Percentiles rank a stretch among this genome's conserved stretches.
These are phyloP conservation scores for Toxostoma redivivum DNA, from an alignment of 2,113 vertebrate species.

Conservation along the genomic window DNA sequence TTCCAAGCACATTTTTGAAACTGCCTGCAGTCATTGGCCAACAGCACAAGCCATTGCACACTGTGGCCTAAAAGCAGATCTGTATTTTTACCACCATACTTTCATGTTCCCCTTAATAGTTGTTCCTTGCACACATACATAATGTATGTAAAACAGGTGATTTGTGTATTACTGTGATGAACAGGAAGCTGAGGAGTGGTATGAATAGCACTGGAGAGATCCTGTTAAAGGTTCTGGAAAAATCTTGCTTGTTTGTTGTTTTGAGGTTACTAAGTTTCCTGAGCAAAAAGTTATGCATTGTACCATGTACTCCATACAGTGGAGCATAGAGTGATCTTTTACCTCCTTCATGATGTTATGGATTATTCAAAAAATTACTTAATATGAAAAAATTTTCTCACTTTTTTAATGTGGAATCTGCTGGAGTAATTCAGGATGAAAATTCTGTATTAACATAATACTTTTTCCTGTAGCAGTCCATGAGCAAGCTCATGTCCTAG, in stretches of 20 bases:
- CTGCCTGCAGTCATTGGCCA: background rate
- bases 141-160: background rate
- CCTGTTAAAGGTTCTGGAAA: background rate
- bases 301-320: background rate
- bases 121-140: background rate
- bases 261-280: background rate
- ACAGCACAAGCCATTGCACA: background rate
- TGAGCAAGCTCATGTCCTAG: background rate
- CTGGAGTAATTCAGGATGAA: constrained; percentile 22
- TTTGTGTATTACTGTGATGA: background rate
- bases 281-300: background rate
- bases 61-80: background rate
- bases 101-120: background rate
- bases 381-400: background rate
- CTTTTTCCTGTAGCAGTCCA: background rate
- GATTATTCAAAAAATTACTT: background rate
- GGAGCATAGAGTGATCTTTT: background rate
- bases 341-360: background rate
- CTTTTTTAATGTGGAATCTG: background rate
- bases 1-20: background rate
- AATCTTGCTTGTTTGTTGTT: background rate
- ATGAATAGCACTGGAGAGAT: background rate
- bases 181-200: background rate
- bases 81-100: background rate
- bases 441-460: background rate